These are phyloP conservation scores for Aromia moschata DNA, from an alignment of 2,888 invertebrate species.

Conservation along the genomic window DNA sequence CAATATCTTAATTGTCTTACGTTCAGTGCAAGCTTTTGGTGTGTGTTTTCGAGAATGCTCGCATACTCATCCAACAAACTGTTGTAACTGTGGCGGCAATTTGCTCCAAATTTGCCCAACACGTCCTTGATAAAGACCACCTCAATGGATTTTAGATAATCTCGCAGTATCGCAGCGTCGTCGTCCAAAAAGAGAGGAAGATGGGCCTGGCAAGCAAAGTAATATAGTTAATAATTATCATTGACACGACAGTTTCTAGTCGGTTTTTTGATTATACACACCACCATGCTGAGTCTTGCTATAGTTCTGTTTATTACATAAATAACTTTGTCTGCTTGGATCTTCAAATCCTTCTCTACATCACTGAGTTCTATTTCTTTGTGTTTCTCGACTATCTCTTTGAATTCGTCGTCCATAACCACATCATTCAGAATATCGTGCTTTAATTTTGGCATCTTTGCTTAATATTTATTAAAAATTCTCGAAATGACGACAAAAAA, in stretches of 20 bases:
- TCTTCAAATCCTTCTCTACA: slow-evolving; percentile 64
- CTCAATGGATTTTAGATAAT: slow-evolving; percentile 38
- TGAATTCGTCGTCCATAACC: slow-evolving; percentile 29
- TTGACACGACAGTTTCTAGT: no score
- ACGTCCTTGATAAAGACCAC: slow-evolving; percentile 33
- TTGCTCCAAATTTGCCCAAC: slow-evolving; percentile 19
- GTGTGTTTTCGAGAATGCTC: neutral
- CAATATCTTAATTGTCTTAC: no score
- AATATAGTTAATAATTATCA: neutral
- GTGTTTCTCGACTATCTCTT: slow-evolving; percentile 27
- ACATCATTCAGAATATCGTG: slow-evolving; percentile 11
- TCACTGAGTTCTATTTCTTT: slow-evolving; percentile 36
- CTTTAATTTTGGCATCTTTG: slow-evolving; percentile 26
- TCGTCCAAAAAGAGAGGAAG: slow-evolving; percentile 42
- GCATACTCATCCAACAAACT: neutral
- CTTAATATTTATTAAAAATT: neutral
- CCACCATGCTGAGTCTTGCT: slow-evolving; percentile 64
- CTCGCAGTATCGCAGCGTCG: slow-evolving; percentile 39
- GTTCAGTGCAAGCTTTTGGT: neutral
- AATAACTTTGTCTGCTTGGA: slow-evolving; percentile 67
- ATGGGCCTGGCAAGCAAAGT: slow-evolving; percentile 38
- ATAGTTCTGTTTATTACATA: slow-evolving; percentile 66
- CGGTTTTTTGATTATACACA: slow-evolving; percentile 24
- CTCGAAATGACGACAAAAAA: neutral
- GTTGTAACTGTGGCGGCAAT: neutral